Evolutionary conservation across 2,113 vertebrate genomes (phyloP), one percentile per base, ranked within the genome.

Genomic region (Channa argus): DNA sequence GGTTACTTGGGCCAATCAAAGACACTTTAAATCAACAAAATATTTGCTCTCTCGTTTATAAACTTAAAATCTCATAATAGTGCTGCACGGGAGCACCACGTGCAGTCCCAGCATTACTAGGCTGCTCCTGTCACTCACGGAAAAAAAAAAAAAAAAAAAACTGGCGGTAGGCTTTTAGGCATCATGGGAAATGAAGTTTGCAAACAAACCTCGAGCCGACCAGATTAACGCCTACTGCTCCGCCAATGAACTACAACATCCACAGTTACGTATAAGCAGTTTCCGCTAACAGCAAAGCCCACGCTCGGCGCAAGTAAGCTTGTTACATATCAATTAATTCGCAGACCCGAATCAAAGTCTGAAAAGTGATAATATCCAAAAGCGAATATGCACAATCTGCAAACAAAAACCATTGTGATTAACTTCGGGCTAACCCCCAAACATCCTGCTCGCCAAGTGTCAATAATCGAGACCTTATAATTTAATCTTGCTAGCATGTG

Each of bases 181-280:
- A 86, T 87, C 72, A 62, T 51, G 88, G 93, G 92, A 86, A 54
- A 2, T 85, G 84, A 66, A 91, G 92, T 94, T 70, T 43, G 6
- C 1, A 14, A 56, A 46, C 3, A 12, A 7, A 0, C 4, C 0
- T 8, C 0, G 0, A 0, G 1, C 0, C 0, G 0, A 0, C 0
- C 0, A 2, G 0, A 0, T 0, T 1, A 0, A 10, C 6, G 10
- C 7, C 4, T 1, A 3, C 0, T 2, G 3, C 5, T 13, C 0
- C 0, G 1, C 6, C 59, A 46, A 33, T 5, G 47, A 77, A 93
- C 92, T 92, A 91, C 92, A 92, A 84, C 6, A 72, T 4, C 89
- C 92, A 86, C 46, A 24, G 45, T 6, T 24, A 33, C 0, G 3
- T 0, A 0, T 24, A 0, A 0, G 0, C 4, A 24, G 3, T 9